Evolutionary conservation across 2,888 invertebrate species (phyloP).

Genomic region (Asteroscopus sphinx): DNA sequence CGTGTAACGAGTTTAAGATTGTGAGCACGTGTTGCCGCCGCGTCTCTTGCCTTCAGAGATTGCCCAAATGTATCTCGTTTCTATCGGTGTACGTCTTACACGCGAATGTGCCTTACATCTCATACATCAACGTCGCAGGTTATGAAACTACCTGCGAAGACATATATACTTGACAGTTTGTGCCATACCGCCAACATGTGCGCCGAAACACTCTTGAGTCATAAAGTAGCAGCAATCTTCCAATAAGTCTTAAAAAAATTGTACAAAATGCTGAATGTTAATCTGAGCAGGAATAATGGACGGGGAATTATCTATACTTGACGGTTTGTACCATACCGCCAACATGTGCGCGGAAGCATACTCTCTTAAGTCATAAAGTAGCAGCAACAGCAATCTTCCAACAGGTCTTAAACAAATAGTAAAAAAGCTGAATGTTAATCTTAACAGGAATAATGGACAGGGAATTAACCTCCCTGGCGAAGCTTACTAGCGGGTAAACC

Average conservation of each 20-base stretch:
- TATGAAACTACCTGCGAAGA: slow-evolving; percentile 79
- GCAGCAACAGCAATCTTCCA: too few relatives aligned
- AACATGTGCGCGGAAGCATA: too few relatives aligned
- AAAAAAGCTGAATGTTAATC: slow-evolving; percentile 66
- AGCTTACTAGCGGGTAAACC: slow-evolving; percentile 66
- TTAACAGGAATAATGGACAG: slow-evolving; percentile 69
- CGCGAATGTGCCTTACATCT: slow-evolving; percentile 61
- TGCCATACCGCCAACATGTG: slow-evolving; percentile 60
- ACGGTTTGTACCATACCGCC: too few relatives aligned
- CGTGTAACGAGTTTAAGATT: slow-evolving; percentile 85
- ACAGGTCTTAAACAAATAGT: slow-evolving; percentile 52
- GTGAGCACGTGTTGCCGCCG: slow-evolving; percentile 79
- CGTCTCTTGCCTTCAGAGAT: slow-evolving; percentile 71
- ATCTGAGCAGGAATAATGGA: slow-evolving; percentile 71
- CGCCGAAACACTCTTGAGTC: slow-evolving; percentile 41
- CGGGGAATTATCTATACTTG: slow-evolving; percentile 72
- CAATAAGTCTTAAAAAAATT: slow-evolving; percentile 50
- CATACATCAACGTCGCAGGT: slow-evolving; percentile 83
- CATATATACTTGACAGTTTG: slow-evolving; percentile 77
- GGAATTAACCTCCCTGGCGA: slow-evolving; percentile 68
- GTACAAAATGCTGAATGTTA: slow-evolving; percentile 63
- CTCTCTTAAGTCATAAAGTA: too few relatives aligned
- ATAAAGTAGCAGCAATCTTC: slow-evolving; percentile 41
- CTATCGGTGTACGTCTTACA: slow-evolving; percentile 62
- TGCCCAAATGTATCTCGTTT: slow-evolving; percentile 76